Evolutionary conservation across 2,113 vertebrate species (phyloP).

Genomic region (Oryctolagus cuniculus): mOryCun1.1 NC_091453.1:77073001-77073500

Average conservation of each 20-base stretch:
- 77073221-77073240: background rate
- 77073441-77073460: conserved; percentile 20
- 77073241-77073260: background rate
- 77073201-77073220: background rate
- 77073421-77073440: background rate
- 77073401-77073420: background rate
- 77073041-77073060: background rate
- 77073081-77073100: background rate
- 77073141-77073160: background rate
- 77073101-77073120: conserved; percentile 15
- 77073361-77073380: background rate
- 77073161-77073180: conserved; percentile 20
- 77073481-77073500: conserved; percentile 16
- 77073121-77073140: conserved; percentile 32
- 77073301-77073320: background rate
- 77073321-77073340: background rate
- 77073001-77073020: conserved; percentile 3
- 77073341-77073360: conserved; percentile 28
- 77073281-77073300: conserved; percentile 19
- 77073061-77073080: background rate
- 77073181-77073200: conserved; percentile 35
- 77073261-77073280: conserved; percentile 40
- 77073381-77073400: background rate
- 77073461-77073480: conserved; percentile 9
- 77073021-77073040: background rate